Evolutionary conservation across 2,113 vertebrate genomes (phyloP).

Genomic region (Fulica atra): DNA sequence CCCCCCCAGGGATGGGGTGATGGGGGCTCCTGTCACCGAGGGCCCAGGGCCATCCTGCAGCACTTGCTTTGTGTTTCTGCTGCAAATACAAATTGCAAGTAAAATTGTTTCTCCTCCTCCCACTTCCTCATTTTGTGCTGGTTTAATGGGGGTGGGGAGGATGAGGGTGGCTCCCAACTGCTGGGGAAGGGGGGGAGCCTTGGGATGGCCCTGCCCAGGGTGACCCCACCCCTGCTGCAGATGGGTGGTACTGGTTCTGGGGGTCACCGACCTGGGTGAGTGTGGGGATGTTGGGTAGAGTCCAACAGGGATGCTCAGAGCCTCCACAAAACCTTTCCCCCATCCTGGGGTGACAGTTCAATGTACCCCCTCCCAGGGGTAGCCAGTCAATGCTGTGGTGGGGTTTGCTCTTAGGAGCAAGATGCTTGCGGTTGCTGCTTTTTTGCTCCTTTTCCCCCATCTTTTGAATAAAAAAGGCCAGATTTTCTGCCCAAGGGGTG

Average conservation of each 20-base stretch:
- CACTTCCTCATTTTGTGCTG: constrained; percentile 29
- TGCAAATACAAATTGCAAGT: not conserved
- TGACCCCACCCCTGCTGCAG: not conserved
- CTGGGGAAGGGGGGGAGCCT: rapidly evolving
- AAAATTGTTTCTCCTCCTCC: not conserved
- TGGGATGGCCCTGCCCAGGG: not conserved
- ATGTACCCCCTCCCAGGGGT: not conserved
- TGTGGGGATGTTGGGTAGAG: not conserved
- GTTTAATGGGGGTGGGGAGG: not conserved
- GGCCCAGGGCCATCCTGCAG: not conserved
- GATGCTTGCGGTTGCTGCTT: not conserved
- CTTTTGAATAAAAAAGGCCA: not conserved
- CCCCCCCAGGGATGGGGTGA: rapidly evolving
- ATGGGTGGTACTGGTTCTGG: not conserved
- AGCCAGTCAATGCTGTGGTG: not conserved
- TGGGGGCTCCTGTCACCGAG: not conserved
- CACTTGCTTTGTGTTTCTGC: not conserved
- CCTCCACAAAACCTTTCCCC: not conserved
- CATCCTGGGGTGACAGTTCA: rapidly evolving
- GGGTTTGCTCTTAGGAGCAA: not conserved
- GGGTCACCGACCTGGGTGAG: not conserved
- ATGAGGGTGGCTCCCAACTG: not conserved
- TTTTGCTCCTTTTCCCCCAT: no score
- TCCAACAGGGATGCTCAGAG: not conserved
- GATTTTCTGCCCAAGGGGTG: no score